Base-by-base conservation (phyloP, 2,113 vertebrate species). In the Cyprinodon tularosa region DNA sequence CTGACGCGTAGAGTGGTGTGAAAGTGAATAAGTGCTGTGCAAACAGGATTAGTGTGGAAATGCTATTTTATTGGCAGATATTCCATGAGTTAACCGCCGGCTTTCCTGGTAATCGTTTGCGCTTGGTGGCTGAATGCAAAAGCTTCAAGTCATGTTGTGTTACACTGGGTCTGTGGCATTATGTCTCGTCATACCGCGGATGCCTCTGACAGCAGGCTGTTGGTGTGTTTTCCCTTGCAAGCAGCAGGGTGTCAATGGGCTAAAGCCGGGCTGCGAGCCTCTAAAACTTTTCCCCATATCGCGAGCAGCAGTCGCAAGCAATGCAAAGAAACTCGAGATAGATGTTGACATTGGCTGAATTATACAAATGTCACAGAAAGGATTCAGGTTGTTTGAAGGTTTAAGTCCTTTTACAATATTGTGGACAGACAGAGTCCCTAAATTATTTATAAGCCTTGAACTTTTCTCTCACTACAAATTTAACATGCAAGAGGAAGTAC, bases 21-120 rank as follows among this genome's bases (percentile, higher is more conserved):
- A 83, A 86, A 86, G 84, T 68, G 87, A 90, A 87, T 85, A 86
- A 91, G 84, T 78, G 74, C 88, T 71, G 82, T 60, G 69, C 84
- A 78, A 89, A 90, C 79, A 74, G 84, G 78, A 87, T 86, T 84
- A 83, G 74, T n/a, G 48, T 60, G 50, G 64, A 89, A 83, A 88
- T 83, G 81, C 67, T 71, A 80, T 83, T 74, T 87, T 88, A 90
- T 86, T 82, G 84, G 78, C 78, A 86, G 77, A 76, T 87, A 84
- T 84, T 87, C 82, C 74, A 76, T 45, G 76, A 83, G 77, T 80
- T 72, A 74, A 83, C 44, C 73, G 37, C 13, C 66, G 72, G 67
- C 81, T 73, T 83, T 78, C 77, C 65, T 45, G 45, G 42, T 67
- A 77, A 82, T 79, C 57, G 47, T 57, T 77, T 71, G 69, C 14